These are phyloP conservation scores for roundworm (Caenorhabditis elegans) DNA, from an alignment of 1,140 invertebrate genomes.

Conservation along the genomic window DNA sequence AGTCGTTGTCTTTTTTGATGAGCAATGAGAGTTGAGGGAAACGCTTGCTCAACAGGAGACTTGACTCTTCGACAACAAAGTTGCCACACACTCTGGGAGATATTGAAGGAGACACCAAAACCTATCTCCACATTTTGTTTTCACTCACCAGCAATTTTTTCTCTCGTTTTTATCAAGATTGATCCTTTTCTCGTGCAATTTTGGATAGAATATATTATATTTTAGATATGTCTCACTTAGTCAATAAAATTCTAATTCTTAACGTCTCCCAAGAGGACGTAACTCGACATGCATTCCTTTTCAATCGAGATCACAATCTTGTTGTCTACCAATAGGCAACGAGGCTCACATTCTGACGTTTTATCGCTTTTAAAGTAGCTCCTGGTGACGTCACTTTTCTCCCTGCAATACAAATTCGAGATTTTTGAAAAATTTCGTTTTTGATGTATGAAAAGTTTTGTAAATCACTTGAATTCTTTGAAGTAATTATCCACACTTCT, in stretches of 20 bases:
- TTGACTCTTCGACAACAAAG: conserved; percentile 4
- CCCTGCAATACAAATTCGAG: no score
- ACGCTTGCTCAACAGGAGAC: conserved; percentile 22
- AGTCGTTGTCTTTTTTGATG: conserved; percentile 24
- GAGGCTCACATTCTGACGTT: not conserved
- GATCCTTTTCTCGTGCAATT: not conserved
- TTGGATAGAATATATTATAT: no score
- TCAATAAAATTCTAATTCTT: no score
- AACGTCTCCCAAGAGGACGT: no score
- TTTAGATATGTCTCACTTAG: no score
- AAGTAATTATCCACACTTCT: no score
- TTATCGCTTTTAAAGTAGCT: not conserved
- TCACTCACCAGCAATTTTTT: not conserved
- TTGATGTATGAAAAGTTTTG: no score
- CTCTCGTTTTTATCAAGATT: not conserved
- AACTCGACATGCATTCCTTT: not conserved
- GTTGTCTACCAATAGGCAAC: not conserved
- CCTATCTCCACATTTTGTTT: not conserved
- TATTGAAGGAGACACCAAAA: conserved; percentile 14
- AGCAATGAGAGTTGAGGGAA: conserved; percentile 10
- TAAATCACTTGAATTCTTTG: no score
- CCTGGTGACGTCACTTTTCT: not conserved
- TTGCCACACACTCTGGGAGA: not conserved
- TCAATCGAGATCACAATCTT: not conserved
- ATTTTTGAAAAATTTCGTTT: no score